These are phyloP conservation scores for Phataginus tricuspis DNA, from an alignment of 2,797 vertebrate species.

Conservation along the genomic window DNA sequence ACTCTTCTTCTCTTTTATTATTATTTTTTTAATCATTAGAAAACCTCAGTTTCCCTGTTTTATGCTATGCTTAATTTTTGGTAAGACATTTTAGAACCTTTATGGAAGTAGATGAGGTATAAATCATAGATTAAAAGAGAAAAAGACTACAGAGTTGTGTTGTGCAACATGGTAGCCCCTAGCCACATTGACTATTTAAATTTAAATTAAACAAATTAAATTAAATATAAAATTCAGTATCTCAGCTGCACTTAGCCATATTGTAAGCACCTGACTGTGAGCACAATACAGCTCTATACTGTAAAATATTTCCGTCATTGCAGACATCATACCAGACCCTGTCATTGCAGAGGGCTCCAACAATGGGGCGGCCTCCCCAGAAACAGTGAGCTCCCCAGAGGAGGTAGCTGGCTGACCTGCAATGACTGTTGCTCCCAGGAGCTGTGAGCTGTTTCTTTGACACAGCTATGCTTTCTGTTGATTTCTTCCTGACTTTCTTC, in stretches of 20 bases:
- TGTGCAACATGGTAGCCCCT: not conserved
- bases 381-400: not conserved
- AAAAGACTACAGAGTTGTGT: not conserved
- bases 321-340: not conserved
- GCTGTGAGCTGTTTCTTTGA: not conserved
- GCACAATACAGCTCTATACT: not conserved
- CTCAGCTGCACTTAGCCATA: not conserved
- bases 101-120: not conserved
- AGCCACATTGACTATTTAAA: not conserved
- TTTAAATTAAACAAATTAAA: not conserved
- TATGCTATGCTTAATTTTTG: not conserved
- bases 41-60: not conserved
- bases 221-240: not conserved
- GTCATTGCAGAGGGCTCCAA: not conserved
- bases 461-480: not conserved
- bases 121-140: not conserved
- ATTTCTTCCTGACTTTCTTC: not conserved
- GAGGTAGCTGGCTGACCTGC: not conserved
- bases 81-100: not conserved
- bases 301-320: not conserved
- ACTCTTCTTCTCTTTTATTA: not conserved
- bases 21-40: not conserved
- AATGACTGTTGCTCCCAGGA: not conserved
- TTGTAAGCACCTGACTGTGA: not conserved
- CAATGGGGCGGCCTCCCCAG: not conserved